phyloP scores from a whole-genome alignment of 2,888 invertebrate genomes.

The Coenonympha glycerion region DNA sequence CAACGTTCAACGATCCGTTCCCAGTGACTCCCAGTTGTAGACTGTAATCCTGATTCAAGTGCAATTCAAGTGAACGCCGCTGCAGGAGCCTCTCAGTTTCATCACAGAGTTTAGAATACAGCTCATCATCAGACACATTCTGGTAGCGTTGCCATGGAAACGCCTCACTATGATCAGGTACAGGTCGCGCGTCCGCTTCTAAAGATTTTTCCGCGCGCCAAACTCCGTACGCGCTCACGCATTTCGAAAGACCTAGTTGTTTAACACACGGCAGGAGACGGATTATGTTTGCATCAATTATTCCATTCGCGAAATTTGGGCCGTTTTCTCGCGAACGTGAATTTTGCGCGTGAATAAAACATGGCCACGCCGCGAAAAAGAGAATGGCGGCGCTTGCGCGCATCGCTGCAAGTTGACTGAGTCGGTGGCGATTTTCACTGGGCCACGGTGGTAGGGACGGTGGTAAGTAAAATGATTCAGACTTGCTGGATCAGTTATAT shows the following conservation, averaged over 20 bases:
- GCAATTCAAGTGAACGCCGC: constrained; percentile 64
- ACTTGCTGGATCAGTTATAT: background rate
- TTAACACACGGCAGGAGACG: constrained; percentile 42
- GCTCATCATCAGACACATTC: constrained; percentile 60
- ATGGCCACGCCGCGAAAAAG: constrained; percentile 47
- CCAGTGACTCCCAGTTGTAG: constrained; percentile 70
- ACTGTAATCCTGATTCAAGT: constrained; percentile 68
- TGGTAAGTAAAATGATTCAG: background rate
- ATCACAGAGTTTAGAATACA: constrained; percentile 67
- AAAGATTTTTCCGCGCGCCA: constrained; percentile 67
- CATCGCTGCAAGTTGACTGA: constrained; percentile 66
- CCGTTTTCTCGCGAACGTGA: constrained; percentile 20
- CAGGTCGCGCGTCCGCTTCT: constrained; percentile 27
- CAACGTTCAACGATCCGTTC: constrained; percentile 67
- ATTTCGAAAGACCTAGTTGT: constrained; percentile 66
- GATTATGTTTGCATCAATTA: constrained; percentile 23
- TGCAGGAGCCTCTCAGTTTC: constrained; percentile 70
- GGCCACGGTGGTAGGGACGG: constrained; percentile 39
- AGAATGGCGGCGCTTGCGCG: constrained; percentile 61
- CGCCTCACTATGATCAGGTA: constrained; percentile 45
- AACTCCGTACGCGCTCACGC: constrained; percentile 73
- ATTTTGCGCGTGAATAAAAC: constrained; percentile 32
- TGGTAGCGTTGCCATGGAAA: constrained; percentile 64
- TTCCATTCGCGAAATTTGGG: constrained; percentile 17
- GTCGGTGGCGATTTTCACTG: constrained; percentile 34